These are phyloP conservation scores for Calephelis perditalis DNA, from an alignment of 2,888 invertebrate genomes.

Conservation along the genomic window DNA sequence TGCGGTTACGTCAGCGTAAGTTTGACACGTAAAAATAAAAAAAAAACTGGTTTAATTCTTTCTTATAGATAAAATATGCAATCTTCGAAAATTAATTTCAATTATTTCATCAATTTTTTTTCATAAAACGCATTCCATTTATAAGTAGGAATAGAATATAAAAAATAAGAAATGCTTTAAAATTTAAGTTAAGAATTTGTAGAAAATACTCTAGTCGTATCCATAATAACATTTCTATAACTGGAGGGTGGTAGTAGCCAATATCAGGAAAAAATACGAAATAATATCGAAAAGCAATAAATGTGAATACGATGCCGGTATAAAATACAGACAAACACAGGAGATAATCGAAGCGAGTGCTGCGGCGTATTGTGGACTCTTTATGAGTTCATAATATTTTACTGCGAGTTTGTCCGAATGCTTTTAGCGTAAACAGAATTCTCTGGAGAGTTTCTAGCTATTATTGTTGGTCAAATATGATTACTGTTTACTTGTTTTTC, in stretches of 20 bases:
- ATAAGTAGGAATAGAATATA: too few species aligned
- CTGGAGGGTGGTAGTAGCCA: conserved; percentile 40
- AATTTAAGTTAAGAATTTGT: too few species aligned
- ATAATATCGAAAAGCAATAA: conserved; percentile 75
- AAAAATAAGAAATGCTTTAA: too few species aligned
- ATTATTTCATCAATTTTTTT: too few species aligned
- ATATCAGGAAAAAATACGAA: conserved; percentile 62
- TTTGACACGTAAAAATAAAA: too few species aligned
- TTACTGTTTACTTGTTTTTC: conserved; percentile 10
- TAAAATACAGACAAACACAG: conserved; percentile 72
- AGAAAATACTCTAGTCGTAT: conserved; percentile 30
- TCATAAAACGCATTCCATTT: too few species aligned
- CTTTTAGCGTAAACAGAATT: conserved; percentile 42
- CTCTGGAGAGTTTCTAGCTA: conserved; percentile 24
- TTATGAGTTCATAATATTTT: conserved; percentile 73
- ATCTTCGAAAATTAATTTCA: too few species aligned
- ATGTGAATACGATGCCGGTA: conserved; percentile 56
- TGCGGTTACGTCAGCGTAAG: too few species aligned
- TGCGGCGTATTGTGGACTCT: conserved; percentile 59
- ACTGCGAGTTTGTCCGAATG: conserved; percentile 58
- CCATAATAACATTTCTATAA: conserved; percentile 37
- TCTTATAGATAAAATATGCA: too few species aligned
- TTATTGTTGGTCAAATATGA: conserved; percentile 15
- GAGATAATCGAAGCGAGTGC: conserved; percentile 71
- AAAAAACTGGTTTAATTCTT: too few species aligned